Percentiles rank a stretch among this genome's conserved stretches.
Evolutionary conservation across 2,113 vertebrate species (phyloP).

Genomic region (Sorex fumeus): DNA sequence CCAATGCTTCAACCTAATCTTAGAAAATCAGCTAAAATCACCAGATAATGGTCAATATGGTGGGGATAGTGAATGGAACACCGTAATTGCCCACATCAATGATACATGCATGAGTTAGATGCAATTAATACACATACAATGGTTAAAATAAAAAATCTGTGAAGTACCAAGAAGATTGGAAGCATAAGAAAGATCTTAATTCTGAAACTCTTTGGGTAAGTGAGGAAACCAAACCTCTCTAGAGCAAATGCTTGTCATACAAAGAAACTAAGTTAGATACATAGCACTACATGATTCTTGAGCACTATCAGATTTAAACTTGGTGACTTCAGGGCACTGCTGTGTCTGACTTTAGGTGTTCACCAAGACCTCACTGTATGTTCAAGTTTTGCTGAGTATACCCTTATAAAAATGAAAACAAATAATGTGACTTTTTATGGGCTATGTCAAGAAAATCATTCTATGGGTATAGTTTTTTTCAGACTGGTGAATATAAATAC

Average conservation of each 20-base stretch:
- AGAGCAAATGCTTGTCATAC: too few relatives aligned
- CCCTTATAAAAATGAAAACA: too few relatives aligned
- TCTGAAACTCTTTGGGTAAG: neutral
- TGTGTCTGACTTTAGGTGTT: too few relatives aligned
- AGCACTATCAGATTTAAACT: too few relatives aligned
- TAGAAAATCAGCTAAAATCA: constrained; percentile 14
- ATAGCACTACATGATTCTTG: too few relatives aligned
- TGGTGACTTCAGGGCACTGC: too few relatives aligned
- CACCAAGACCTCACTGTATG: too few relatives aligned
- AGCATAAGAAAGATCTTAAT: neutral
- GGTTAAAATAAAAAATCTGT: neutral
- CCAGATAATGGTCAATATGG: neutral
- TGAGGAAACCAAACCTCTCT: too few relatives aligned
- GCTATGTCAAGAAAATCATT: neutral
- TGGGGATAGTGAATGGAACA: neutral
- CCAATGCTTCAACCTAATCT: neutral
- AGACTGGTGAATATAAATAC: neutral
- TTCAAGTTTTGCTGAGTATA: too few relatives aligned
- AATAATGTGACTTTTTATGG: neutral
- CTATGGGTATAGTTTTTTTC: neutral
- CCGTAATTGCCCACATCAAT: neutral
- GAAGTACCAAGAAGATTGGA: neutral
- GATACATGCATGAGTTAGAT: neutral
- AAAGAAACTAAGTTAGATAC: too few relatives aligned
- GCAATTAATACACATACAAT: neutral